Percentiles rank a stretch among this genome's conserved stretches.
Conservation (phyloP, 2,888 invertebrate genomes). For the Ischnus inquisitorius region DNA sequence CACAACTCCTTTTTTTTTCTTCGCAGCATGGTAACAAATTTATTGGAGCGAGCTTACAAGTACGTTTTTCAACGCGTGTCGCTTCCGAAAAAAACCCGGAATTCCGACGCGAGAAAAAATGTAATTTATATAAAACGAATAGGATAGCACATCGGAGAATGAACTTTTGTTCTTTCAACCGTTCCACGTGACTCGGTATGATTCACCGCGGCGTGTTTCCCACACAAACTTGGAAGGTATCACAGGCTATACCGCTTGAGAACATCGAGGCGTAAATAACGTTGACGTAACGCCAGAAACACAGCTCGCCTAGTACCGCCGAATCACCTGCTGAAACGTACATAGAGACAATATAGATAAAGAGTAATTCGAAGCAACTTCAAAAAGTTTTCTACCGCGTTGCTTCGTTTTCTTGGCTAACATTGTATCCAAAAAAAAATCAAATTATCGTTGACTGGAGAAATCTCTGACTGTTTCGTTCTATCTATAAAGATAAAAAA, state of each 20-base stretch:
- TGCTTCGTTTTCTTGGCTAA: not conserved
- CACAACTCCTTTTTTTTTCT: not conserved
- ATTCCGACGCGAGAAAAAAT: not conserved
- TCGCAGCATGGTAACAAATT: constrained; percentile 1
- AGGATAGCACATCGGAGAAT: constrained; percentile 25
- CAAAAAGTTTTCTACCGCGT: not conserved
- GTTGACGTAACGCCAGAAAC: constrained; percentile 54
- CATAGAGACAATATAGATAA: constrained; percentile 6
- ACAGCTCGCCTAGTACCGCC: not conserved
- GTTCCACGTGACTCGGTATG: constrained; percentile 49
- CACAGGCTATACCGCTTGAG: constrained; percentile 6
- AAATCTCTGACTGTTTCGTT: no score
- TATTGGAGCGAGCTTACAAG: not conserved
- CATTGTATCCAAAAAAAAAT: not conserved
- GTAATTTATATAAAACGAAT: constrained; percentile 12
- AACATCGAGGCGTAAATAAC: constrained; percentile 49
- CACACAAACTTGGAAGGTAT: constrained; percentile 57
- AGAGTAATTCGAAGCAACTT: not conserved
- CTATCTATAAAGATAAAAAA: no score
- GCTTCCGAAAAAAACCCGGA: not conserved
- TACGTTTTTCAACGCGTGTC: not conserved
- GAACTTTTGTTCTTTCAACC: constrained; percentile 48
- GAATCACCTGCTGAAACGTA: constrained; percentile 44
- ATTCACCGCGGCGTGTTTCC: constrained; percentile 51
- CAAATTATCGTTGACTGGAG: no score